Percentiles rank a stretch among this genome's conserved stretches.
Conservation (phyloP, 2,888 invertebrate genomes). For the Octonoba sinensis region DNA sequence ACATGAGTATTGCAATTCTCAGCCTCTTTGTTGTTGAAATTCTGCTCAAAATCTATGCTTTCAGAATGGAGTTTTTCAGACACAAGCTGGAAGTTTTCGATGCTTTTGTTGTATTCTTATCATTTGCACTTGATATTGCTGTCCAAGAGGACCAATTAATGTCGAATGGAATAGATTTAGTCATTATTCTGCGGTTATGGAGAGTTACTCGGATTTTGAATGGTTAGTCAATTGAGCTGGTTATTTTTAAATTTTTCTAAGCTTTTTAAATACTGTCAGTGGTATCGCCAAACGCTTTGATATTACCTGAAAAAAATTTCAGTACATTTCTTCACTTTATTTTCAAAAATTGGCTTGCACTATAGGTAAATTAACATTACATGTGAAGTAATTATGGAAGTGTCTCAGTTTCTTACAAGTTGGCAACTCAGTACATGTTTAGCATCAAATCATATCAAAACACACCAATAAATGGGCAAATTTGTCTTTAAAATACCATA, state of each 20-base stretch:
- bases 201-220: constrained; percentile 72
- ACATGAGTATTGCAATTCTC: constrained; percentile 70
- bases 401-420: too few species aligned
- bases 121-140: constrained; percentile 71
- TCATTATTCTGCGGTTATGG: constrained; percentile 72
- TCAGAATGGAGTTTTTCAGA: constrained; percentile 70
- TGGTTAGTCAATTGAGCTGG: constrained; percentile 68
- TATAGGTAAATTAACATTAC: too few species aligned
- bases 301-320: not conserved
- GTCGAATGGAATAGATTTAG: constrained; percentile 70
- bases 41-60: constrained; percentile 70
- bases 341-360: too few species aligned
- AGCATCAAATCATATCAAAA: too few species aligned
- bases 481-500: too few species aligned
- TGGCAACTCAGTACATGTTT: too few species aligned
- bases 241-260: too few species aligned
- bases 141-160: constrained; percentile 69
- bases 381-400: too few species aligned
- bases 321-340: not conserved
- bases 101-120: constrained; percentile 71
- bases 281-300: not conserved
- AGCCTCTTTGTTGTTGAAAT: constrained; percentile 71
- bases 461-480: too few species aligned
- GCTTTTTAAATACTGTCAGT: too few species aligned
- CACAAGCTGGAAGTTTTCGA: constrained; percentile 72